These are phyloP conservation scores for Neotragus moschatus DNA, from an alignment of 2,113 vertebrate species.

Conservation along the genomic window DNA sequence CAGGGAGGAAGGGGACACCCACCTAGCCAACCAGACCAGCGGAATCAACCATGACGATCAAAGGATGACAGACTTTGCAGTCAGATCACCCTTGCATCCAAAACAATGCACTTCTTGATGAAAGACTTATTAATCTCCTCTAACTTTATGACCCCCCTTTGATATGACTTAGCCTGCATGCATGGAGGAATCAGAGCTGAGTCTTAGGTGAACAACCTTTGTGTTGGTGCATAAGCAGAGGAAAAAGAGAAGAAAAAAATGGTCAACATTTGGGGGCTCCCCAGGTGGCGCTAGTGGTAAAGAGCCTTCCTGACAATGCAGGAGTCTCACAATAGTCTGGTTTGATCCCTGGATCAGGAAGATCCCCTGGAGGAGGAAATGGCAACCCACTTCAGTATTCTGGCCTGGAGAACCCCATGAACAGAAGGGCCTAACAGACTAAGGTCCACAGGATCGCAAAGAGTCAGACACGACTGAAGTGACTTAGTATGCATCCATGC, in stretches of 20 bases:
- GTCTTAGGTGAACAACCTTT: background rate
- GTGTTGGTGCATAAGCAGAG: background rate
- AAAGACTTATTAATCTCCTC: background rate
- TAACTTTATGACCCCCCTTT: background rate
- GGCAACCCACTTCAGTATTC: background rate
- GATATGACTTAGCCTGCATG: background rate
- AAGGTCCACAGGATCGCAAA: background rate
- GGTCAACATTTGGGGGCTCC: background rate
- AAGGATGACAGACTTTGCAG: background rate
- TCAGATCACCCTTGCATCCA: background rate
- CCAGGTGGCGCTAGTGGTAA: background rate
- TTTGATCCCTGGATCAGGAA: background rate
- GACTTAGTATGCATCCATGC: background rate
- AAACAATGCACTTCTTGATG: background rate
- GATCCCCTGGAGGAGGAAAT: background rate
- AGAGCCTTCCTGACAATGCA: background rate
- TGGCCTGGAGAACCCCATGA: background rate
- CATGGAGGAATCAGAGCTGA: background rate
- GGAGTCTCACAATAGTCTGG: background rate
- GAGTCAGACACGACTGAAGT: background rate
- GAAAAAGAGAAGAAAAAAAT: background rate
- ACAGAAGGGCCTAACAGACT: background rate
- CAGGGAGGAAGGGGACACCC: background rate
- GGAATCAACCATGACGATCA: accelerated
- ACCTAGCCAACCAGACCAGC: background rate